Base-by-base conservation (phyloP, 2,113 vertebrate species). In the Dolichotis patagonum region DNA sequence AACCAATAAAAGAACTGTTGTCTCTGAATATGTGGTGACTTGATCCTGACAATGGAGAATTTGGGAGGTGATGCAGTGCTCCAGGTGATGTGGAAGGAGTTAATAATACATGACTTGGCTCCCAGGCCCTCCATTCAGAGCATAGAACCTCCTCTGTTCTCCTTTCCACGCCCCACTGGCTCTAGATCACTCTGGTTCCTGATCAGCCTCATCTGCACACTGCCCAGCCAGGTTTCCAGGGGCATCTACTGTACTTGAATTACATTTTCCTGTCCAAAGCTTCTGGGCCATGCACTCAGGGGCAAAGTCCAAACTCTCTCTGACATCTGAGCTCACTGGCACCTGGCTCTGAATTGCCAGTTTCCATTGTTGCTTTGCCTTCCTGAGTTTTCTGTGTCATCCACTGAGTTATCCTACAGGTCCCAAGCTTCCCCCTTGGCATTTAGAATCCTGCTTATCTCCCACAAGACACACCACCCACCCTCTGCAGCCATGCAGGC, bases 271-370 rank as follows among this genome's bases (percentile, higher is more conserved):
- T 94, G 54, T 49, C 52, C 26, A 90, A 77, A 75, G 32, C 14
- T 19, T 28, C 67, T 17, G 13, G 46, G 41, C 62, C 24, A 41
- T 38, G 2, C 65, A 82, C 84, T 60, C 56, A 77, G 63, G 91
- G n/a, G 67, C 54, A 26, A 96, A 85, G 85, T 30, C 85, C 71
- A 85, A 88, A 78, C 41, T 78, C n/a, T 75, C 35, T 78, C 63
- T 92, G 78, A 81, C 88, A 96, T 73, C 41, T 88, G 94, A 94
- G 71, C 62, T 43, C 32, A 35, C 73, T 65, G 56, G 14, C 77
- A 65, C 35, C 30, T 80, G 81, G 62, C 56, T 46, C 24, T 3
- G 90, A 41, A 35, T 32, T 67, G 46, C 41, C 58, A 60, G 41
- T 67, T 62, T 60, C 82, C 52, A 54, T 83, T 56, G 75, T 69